A percentile compares a stretch with the other conserved stretches of the same genome.
Conservation (phyloP, 2,797 vertebrate genomes). For the Tapera naevia region DNA sequence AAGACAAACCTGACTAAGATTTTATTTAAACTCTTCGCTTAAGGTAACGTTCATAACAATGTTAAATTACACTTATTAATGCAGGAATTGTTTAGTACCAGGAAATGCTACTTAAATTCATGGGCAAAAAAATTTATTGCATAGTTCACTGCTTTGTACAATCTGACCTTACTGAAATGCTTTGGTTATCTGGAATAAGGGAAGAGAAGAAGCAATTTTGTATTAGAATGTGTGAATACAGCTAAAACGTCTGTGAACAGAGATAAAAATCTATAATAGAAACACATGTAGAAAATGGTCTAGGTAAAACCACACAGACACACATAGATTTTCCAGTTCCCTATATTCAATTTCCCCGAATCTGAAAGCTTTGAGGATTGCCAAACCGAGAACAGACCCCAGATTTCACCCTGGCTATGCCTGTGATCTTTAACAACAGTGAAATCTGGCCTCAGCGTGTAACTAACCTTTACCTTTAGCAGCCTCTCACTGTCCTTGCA, state of each 20-base stretch:
- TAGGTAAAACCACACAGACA: background rate
- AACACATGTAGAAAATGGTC: background rate
- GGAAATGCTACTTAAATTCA: background rate
- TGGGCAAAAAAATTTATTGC: background rate
- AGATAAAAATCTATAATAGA: background rate
- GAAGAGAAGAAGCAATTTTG: background rate
- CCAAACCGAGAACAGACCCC: background rate
- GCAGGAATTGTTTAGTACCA: background rate
- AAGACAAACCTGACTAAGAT: background rate
- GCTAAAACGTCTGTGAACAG: background rate
- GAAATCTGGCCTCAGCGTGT: fast-evolving
- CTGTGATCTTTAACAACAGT: background rate
- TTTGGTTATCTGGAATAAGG: background rate
- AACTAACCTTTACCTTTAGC: background rate
- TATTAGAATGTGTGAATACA: background rate
- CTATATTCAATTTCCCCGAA: background rate
- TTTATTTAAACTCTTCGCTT: background rate
- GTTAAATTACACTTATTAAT: background rate
- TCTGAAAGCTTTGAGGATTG: background rate
- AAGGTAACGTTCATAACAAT: background rate
- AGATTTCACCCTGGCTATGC: fast-evolving
- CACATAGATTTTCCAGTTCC: background rate
- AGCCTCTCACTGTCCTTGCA: background rate
- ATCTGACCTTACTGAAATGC: background rate
- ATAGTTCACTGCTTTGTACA: background rate